Evolutionary conservation across 2,797 vertebrate species (phyloP), one percentile per base, ranked within the genome.

Genomic region (Acrocephalus scirpaceus): DNA sequence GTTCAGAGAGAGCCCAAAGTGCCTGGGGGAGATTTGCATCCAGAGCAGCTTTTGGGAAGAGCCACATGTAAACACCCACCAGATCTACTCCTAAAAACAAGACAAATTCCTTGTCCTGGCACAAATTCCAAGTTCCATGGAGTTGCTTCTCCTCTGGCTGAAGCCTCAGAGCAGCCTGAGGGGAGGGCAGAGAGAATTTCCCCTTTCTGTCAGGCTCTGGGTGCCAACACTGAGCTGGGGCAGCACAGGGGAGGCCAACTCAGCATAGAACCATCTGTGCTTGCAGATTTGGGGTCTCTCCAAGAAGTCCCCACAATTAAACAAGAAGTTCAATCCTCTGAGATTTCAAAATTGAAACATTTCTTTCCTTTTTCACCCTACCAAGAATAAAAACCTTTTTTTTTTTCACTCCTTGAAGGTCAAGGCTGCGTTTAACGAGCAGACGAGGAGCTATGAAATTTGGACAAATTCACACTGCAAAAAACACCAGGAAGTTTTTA

Each of bases 371-470:
- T 82, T 62, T 54, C 44, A 34, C 16, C 5, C 30, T 67, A 11
- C 27, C 11, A 30, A 32, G 71, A 79, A 3, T 62, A 71, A 91
- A 88, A 86, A 65, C 36, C 8, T 44, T 22, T 84, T 75, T 3
- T 70, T 90, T 91, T 82, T 87, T 66, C 71, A 48, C 45, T 47
- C 51, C 15, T 72, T 27, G n/a, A 92, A 99, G 99, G 98, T 99
- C 11, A 96, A 98, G 70, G 99, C 98, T 16, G 97, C 97, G 4
- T 99, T 99, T 95, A 99, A 98, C 26, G 94, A 97, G 38, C 80
- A 78, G 57, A 98, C 96, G 0, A 96, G 95, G 74, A 98, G 98
- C 79, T 99, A 99, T 6, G 99, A 99, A 96, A 98, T 99, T 75
- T 67, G 93, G 86, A 98, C 98, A 8, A 90, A 97, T 15, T 96